phyloP scores from a whole-genome alignment of 2,797 vertebrate species.

The Carduelis carduelis region DNA sequence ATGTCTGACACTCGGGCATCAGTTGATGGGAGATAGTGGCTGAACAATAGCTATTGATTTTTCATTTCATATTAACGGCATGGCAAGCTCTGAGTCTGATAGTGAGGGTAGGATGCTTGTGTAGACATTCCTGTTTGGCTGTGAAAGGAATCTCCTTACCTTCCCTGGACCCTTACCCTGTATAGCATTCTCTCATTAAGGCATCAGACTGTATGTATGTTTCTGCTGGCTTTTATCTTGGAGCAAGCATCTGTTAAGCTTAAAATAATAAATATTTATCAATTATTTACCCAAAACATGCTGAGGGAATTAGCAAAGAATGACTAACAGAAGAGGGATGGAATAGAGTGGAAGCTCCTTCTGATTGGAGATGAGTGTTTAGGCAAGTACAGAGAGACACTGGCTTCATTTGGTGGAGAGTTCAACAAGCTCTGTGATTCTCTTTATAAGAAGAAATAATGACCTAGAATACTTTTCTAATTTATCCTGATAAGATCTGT shows the following conservation, averaged over 20 bases:
- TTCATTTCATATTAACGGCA: slow-evolving; percentile 13
- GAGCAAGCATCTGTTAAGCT: not conserved
- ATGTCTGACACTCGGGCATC: not conserved
- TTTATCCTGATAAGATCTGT: not conserved
- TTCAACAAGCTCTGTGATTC: not conserved
- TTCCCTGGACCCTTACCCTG: not conserved
- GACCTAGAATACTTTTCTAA: not conserved
- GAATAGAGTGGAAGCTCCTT: not conserved
- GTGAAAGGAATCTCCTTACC: not conserved
- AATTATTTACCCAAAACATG: not conserved
- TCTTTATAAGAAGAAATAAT: not conserved
- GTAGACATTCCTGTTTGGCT: not conserved
- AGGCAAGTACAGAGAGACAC: not conserved
- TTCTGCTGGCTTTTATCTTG: not conserved
- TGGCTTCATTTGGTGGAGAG: not conserved
- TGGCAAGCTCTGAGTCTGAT: not conserved
- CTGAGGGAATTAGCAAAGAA: not conserved
- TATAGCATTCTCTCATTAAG: not conserved
- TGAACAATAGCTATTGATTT: slow-evolving; percentile 51
- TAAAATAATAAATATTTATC: not conserved
- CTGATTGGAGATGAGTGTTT: not conserved
- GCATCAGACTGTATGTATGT: not conserved
- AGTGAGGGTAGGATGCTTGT: not conserved
- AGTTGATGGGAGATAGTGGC: not conserved
- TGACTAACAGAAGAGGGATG: not conserved